Evolutionary conservation across 2,888 invertebrate genomes (phyloP).

Genomic region (Phasia obesa): DNA sequence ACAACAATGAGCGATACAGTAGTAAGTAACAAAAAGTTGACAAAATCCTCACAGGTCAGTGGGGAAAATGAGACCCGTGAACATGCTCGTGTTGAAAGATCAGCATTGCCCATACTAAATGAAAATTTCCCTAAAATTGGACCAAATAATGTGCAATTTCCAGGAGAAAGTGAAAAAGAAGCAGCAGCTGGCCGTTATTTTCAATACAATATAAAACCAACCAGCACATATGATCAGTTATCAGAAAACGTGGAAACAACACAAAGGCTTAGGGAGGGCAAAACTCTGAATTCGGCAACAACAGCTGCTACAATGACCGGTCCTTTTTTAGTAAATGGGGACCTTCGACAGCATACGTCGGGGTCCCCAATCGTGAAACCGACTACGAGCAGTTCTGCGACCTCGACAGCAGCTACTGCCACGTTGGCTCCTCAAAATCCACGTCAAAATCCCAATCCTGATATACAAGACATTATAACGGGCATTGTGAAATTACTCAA

Average conservation of each 20-base stretch:
- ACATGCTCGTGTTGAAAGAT: constrained; percentile 84
- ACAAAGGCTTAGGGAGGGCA: constrained; percentile 77
- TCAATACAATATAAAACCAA: constrained; percentile 82
- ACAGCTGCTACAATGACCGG: constrained; percentile 68
- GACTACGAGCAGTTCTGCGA: constrained; percentile 79
- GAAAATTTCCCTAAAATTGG: constrained; percentile 83
- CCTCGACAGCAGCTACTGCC: constrained; percentile 78
- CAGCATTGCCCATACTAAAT: constrained; percentile 85
- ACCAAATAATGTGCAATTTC: constrained; percentile 78
- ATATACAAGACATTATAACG: constrained; percentile 95
- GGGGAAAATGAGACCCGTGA: constrained; percentile 78
- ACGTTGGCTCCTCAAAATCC: constrained; percentile 78
- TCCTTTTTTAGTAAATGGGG: constrained; percentile 83
- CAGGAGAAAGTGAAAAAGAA: constrained; percentile 74
- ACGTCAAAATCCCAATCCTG: constrained; percentile 86
- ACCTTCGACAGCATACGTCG: constrained; percentile 82
- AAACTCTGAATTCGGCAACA: constrained; percentile 64
- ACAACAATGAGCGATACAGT: constrained; percentile 75
- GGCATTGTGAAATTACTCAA: constrained; percentile 94
- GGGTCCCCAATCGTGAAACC: constrained; percentile 81
- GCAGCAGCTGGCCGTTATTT: constrained; percentile 79
- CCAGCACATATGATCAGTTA: constrained; percentile 76
- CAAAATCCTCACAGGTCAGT: constrained; percentile 66
- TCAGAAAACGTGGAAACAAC: constrained; percentile 75
- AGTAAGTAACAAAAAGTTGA: constrained; percentile 50